phyloP scores from a whole-genome alignment of 2,888 invertebrate genomes.

The Poecilobothrus nobilitatus region DNA sequence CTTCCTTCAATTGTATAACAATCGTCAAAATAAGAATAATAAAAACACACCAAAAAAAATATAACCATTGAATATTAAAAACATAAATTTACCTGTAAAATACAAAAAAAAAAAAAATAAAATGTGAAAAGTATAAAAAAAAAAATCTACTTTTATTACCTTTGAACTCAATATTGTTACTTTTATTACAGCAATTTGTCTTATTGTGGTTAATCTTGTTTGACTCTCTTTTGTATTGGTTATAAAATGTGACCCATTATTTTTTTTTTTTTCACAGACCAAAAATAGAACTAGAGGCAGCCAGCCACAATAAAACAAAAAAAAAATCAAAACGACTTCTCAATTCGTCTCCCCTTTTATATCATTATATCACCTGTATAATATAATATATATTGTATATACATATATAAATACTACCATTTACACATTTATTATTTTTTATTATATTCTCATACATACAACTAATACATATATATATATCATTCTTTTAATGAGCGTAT shows the following conservation, averaged over 20 bases:
- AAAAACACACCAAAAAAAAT: not conserved
- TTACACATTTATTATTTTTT: no score
- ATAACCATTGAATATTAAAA: not conserved
- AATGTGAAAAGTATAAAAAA: no score
- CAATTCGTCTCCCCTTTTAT: no score
- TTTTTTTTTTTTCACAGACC: not conserved
- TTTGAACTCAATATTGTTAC: constrained; percentile 6
- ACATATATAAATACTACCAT: no score
- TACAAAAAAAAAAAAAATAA: not conserved
- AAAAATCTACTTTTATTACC: not conserved
- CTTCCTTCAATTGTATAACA: not conserved
- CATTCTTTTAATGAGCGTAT: constrained; percentile 1
- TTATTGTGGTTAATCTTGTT: constrained; percentile 3
- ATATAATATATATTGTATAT: no score
- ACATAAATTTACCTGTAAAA: not conserved
- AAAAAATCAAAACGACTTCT: no score
- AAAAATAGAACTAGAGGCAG: no score
- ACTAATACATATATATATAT: not conserved
- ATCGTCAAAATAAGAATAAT: not conserved
- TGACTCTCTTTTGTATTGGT: not conserved
- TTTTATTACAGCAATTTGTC: constrained; percentile 6
- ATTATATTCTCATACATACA: not conserved
- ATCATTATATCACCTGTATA: no score
- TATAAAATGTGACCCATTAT: constrained; percentile 6
- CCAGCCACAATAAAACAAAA: no score